These are phyloP conservation scores for Catamblyrhynchus diadema DNA, from an alignment of 2,797 vertebrate genomes.

Conservation along the genomic window DNA sequence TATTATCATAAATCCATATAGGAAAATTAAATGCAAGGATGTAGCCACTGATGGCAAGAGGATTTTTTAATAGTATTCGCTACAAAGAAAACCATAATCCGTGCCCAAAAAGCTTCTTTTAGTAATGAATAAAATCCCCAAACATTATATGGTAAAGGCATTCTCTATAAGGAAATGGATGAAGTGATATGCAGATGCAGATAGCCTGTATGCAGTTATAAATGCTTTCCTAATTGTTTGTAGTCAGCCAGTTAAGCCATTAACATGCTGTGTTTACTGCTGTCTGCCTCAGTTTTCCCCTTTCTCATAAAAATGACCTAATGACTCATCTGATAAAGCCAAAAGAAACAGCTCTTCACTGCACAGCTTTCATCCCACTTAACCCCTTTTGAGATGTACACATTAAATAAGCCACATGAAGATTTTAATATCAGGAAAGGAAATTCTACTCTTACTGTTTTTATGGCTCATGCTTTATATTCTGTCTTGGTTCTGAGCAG, in stretches of 20 bases:
- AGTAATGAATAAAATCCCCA: rapidly evolving
- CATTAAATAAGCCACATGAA: not conserved
- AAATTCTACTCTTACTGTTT: not conserved
- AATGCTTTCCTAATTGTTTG: not conserved
- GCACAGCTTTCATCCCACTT: not conserved
- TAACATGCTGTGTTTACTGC: not conserved
- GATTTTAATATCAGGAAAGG: not conserved
- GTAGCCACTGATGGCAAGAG: not conserved
- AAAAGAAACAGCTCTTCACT: not conserved
- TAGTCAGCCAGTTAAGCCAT: not conserved
- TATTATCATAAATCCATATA: not conserved
- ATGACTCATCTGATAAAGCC: not conserved
- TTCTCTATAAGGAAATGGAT: not conserved
- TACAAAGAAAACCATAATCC: not conserved
- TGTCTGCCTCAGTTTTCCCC: not conserved
- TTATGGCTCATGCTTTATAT: not conserved
- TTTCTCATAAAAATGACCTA: not conserved
- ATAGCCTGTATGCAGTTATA: not conserved
- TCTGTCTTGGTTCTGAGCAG: not conserved
- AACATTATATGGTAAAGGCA: not conserved
- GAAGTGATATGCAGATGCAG: not conserved
- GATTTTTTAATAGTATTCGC: not conserved
- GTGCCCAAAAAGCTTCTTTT: not conserved
- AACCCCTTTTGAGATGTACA: not conserved
- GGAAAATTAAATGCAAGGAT: not conserved